phyloP scores from a whole-genome alignment of 2,888 invertebrate genomes.

The Drosophila kanekoi region DNA sequence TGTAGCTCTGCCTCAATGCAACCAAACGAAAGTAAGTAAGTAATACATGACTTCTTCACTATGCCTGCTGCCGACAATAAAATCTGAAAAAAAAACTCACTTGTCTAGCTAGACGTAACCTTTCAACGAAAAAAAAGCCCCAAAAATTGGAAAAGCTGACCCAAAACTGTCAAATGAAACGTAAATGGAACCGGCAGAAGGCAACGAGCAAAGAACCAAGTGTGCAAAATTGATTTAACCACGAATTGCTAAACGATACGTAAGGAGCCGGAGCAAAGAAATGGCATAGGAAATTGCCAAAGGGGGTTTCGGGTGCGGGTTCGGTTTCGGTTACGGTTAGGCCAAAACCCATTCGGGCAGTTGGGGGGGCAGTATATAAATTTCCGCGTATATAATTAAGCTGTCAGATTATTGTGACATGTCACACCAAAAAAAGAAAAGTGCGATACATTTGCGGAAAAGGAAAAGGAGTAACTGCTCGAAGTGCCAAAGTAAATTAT shows the following conservation, averaged over 20 bases:
- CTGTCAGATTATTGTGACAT: conserved; percentile 85
- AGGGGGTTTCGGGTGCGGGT: conserved; percentile 13
- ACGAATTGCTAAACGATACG: conserved; percentile 74
- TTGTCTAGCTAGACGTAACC: conserved; percentile 42
- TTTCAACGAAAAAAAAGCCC: conserved; percentile 34
- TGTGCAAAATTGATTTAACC: conserved; percentile 76
- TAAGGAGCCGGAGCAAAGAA: conserved; percentile 50
- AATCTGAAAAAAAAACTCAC: conserved; percentile 42
- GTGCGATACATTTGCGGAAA: conserved; percentile 53
- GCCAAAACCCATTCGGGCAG: conserved; percentile 5
- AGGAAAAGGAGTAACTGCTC: conserved; percentile 53
- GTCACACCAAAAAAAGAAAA: conserved; percentile 58
- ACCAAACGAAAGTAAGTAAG: conserved; percentile 33
- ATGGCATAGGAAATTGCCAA: conserved; percentile 53
- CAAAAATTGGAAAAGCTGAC: conserved; percentile 45
- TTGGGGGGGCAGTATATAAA: conserved; percentile 46
- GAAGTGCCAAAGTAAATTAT: conserved; percentile 60
- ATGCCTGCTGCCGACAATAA: conserved; percentile 36
- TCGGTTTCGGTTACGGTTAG: conserved; percentile 10
- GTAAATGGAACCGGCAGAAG: conserved; percentile 22
- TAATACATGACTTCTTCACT: conserved; percentile 47
- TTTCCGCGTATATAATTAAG: conserved; percentile 83
- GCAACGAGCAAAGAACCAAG: conserved; percentile 31
- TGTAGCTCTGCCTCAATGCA: neutral
- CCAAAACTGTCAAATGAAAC: conserved; percentile 67